A percentile compares a stretch with the other conserved stretches of the same genome.
phyloP scores from a whole-genome alignment of 2,113 vertebrate genomes.

The Peromyscus leucopus region DNA sequence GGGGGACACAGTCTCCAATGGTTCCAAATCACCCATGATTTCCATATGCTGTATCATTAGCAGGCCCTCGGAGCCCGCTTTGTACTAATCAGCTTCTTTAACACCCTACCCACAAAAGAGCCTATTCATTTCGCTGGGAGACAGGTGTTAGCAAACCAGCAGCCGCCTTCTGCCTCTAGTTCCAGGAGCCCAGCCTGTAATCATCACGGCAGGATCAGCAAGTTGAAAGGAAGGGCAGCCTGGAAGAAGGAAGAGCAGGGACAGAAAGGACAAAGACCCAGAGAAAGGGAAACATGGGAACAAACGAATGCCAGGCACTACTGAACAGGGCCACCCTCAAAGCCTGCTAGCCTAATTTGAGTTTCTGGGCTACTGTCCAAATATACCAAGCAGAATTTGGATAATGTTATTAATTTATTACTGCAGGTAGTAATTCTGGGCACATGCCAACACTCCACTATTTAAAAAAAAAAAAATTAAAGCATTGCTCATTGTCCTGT shows the following conservation, averaged over 20 bases:
- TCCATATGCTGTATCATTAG: slow-evolving; percentile 71
- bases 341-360: not conserved
- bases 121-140: slow-evolving; percentile 73
- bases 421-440: slow-evolving; percentile 65
- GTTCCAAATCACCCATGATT: slow-evolving; percentile 59
- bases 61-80: slow-evolving; percentile 51
- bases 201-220: slow-evolving; percentile 7
- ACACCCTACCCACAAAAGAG: slow-evolving; percentile 71
- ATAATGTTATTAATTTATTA: slow-evolving; percentile 60
- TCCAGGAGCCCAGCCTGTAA: slow-evolving; percentile 10
- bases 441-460: slow-evolving; percentile 23
- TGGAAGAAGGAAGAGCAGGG: not conserved
- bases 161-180: slow-evolving; percentile 30
- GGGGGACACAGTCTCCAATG: slow-evolving; percentile 46
- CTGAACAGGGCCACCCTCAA: not conserved
- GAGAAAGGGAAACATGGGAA: slow-evolving; percentile 9
- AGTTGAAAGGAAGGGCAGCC: slow-evolving; percentile 23
- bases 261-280: not conserved
- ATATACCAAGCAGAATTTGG: slow-evolving; percentile 13
- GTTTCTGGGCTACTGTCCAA: not conserved
- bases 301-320: slow-evolving; percentile 14
- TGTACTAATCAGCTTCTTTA: slow-evolving; percentile 71
- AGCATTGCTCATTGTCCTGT: slow-evolving; percentile 50
- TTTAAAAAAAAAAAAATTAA: slow-evolving; percentile 43
- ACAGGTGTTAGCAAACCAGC: slow-evolving; percentile 78